These are phyloP conservation scores for Bombus consobrinus DNA, from an alignment of 1,140 invertebrate genomes.

Conservation along the genomic window DNA sequence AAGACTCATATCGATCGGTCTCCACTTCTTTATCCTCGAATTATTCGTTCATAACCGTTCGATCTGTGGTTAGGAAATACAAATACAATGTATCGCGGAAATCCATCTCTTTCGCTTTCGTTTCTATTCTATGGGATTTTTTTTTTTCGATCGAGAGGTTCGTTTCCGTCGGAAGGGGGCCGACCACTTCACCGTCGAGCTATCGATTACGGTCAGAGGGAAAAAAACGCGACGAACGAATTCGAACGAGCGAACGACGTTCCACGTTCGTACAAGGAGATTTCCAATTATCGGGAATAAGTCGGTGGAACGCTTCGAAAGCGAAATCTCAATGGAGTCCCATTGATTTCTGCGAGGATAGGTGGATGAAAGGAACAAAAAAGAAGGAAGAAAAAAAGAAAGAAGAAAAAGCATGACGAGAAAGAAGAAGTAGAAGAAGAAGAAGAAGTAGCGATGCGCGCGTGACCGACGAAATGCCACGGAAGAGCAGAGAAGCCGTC, in stretches of 20 bases:
- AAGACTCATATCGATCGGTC: background rate
- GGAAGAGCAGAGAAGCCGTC: background rate
- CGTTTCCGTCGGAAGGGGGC: conserved; percentile 12
- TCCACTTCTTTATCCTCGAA: background rate
- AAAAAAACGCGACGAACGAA: conserved; percentile 39
- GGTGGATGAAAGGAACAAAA: background rate
- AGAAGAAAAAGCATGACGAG: background rate
- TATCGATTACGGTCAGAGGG: conserved; percentile 35
- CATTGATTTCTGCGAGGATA: conserved; percentile 29
- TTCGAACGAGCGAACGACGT: conserved; percentile 44
- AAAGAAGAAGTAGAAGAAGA: background rate
- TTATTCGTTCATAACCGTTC: background rate
- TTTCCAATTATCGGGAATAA: conserved; percentile 55
- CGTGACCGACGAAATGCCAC: background rate
- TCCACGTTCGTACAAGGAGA: conserved; percentile 49
- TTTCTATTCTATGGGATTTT: no score
- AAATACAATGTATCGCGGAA: background rate
- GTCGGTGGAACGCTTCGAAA: conserved; percentile 43
- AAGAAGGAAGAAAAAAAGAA: background rate
- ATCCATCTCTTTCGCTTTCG: background rate
- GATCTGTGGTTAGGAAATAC: background rate
- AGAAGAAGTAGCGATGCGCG: background rate
- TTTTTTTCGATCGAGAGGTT: conserved; percentile 3
- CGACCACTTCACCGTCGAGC: conserved; percentile 27
- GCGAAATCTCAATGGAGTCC: conserved; percentile 44